Base-by-base conservation (phyloP, 2,113 vertebrate species). In the Corythaeola cristata region DNA sequence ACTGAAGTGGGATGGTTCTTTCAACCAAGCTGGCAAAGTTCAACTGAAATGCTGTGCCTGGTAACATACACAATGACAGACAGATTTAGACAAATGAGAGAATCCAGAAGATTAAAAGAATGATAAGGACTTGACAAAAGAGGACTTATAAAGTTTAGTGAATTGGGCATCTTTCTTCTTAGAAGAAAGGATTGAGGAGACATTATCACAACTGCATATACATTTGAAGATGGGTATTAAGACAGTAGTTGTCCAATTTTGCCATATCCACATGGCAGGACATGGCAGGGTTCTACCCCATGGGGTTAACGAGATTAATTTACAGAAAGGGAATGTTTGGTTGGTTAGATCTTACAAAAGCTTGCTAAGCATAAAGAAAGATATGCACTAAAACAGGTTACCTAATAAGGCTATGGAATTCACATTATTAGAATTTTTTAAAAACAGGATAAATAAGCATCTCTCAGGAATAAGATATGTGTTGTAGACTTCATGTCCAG, bases 51-150 rank as follows among this genome's bases (percentile, higher is more conserved):
- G 32, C 56, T 6, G 13, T 49, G 63, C 72, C 72, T 52, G 33
- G 30, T 15, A 73, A n/a, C 0, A 0, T 49, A 50, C 11, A 10
- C 28, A 32, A 24, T 12, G 58, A 56, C 2, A 30, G 55, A 35
- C 8, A 60, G 66, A 49, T 39, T 2, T 35, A 41, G 35, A 41
- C 16, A 67, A 41, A 78, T 11, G 12, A 55, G 50, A 64, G 39
- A 37, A 62, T 14, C 12, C 32, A 45, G 23, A 66, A 86, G 27
- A 35, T 41, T 11, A 45, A 63, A 32, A 75, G 52, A 78, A 33
- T 15, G 32, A 49, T 35, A 45, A 69, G 12, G 8, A 74, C 80
- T 66, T 87, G 39, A 75, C 7, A 80, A 62, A 85, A 63, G 6
- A 60, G 7, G 14, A 63, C 18, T 23, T 33, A 55, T 0, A 3